Evolutionary conservation across 1,140 invertebrate species (phyloP), one percentile per base, ranked within the genome.

Genomic region (Aphelenchoides avenae): DNA sequence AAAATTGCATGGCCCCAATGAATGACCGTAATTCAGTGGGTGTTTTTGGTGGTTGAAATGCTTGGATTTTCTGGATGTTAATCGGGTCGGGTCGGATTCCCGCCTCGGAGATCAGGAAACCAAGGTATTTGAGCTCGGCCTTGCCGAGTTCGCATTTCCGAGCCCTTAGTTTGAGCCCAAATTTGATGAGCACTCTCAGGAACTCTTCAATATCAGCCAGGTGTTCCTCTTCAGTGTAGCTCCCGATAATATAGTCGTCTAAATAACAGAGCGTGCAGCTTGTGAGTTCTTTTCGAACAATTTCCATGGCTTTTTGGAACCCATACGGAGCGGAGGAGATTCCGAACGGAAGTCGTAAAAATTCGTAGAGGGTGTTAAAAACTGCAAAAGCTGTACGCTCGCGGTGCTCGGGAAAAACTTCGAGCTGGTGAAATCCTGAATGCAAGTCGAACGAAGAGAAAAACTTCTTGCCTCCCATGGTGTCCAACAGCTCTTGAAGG

Each of bases 21-120:
- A 61, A 52, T 1, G 44, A 36, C 20, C 57, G 29, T 1, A 61
- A 22, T 61, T 61, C 56, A 1, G 41, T 48, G 5, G 61, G n/a
- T 3, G 40, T 61, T 31, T 15, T 61, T 11, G 58, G 58, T 29
- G 5, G 15, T 26, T 33, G 33, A 7, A 61, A 6, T 59, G 22
- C 40, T 3, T 18, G 2, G 3, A 59, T 48, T 3, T 51, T 27
- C 24, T 59, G 26, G 2, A 57, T 9, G 27, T 59, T 48, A 20
- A 34, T 33, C 2, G 15, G 33, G 37, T 59, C 57, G 9, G 47
- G 27, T 27, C 42, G 9, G 5, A 59, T 41, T 5, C 57, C 57
- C 2, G 34, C 24, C 26, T 44, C 52, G 9, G 34, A 36, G 9
- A 59, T 44, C 5, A 57, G 13, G 37, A 42, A 44, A 26, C 57